Evolutionary conservation across 2,113 vertebrate species (phyloP).

Genomic region (Urocolius indicus): DNA sequence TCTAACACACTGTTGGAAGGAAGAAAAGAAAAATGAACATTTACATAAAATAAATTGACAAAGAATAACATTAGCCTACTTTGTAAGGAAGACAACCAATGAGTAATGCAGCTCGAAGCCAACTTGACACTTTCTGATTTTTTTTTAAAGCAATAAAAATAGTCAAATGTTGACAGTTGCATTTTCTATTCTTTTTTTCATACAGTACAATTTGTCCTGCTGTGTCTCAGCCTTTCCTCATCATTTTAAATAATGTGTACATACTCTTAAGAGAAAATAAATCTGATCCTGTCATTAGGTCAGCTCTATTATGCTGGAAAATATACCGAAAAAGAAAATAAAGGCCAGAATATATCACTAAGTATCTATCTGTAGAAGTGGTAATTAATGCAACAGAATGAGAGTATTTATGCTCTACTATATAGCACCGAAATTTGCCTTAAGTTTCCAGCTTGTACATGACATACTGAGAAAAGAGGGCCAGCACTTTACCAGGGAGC

Average conservation of each 20-base stretch:
- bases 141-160: neutral
- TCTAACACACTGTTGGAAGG: neutral
- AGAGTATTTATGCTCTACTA: neutral
- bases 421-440: neutral
- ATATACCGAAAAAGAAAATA: slow-evolving; percentile 1
- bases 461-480: neutral
- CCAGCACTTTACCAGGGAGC: neutral
- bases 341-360: too few relatives aligned
- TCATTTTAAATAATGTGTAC: neutral
- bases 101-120: neutral
- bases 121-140: neutral
- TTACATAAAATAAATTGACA: neutral
- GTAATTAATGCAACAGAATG: neutral
- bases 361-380: neutral
- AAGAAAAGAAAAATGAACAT: neutral
- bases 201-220: neutral
- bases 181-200: neutral
- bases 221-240: neutral
- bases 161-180: neutral
- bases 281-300: neutral
- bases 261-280: neutral
- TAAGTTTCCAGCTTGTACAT: neutral
- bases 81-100: neutral
- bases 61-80: neutral
- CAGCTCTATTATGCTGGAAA: neutral